Evolutionary conservation across 2,113 vertebrate species (phyloP).

Genomic region (Cebidichthys violaceus): DNA sequence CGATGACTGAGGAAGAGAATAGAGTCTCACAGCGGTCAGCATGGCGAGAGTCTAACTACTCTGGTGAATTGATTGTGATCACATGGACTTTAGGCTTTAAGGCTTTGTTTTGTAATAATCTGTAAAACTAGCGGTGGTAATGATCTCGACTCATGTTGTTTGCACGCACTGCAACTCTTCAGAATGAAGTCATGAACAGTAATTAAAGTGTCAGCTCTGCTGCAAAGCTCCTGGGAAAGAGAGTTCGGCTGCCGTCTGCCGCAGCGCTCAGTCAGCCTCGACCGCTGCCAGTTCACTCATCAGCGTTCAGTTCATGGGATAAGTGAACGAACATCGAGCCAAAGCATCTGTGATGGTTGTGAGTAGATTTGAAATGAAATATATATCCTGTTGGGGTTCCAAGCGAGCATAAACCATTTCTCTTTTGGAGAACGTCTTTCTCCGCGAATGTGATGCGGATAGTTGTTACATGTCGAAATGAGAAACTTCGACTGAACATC

Average conservation of each 20-base stretch:
- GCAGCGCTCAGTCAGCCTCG: background rate
- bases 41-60: background rate
- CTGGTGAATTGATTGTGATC: background rate
- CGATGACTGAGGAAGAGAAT: no score
- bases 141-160: background rate
- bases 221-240: conserved; percentile 1
- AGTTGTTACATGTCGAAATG: background rate
- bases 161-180: conserved; percentile 26
- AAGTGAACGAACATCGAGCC: conserved; percentile 1
- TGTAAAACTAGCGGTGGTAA: background rate
- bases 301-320: background rate
- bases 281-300: background rate
- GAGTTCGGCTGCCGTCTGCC: background rate
- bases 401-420: background rate
- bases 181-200: conserved; percentile 52
- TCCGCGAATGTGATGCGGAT: background rate
- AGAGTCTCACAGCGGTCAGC: background rate
- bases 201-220: conserved; percentile 33
- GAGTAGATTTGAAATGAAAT: conserved; percentile 26
- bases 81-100: background rate
- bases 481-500: background rate
- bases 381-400: background rate
- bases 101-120: background rate
- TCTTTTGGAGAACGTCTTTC: background rate
- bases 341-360: conserved; percentile 33